Base-by-base conservation (phyloP, 2,113 vertebrate species). In the human (Homo sapiens) region DNA sequence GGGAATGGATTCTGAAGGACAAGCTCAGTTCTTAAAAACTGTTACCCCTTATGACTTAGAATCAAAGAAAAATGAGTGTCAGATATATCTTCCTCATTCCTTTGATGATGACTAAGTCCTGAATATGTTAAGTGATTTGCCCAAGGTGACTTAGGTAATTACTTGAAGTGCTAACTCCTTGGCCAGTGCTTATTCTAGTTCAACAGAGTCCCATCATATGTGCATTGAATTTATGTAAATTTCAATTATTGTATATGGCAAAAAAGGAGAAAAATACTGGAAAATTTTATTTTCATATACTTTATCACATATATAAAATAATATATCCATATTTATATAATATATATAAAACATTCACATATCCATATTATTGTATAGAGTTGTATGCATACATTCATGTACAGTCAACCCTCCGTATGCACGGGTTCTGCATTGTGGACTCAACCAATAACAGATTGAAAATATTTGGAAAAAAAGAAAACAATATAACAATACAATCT, bases 61-160 rank as follows among this genome's bases (percentile, higher is more conserved):
- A 27, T 79, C 20, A 88, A 89, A 89, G 48, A 93, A 93, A 92
- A 96, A 57, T 82, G 25, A 93, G 45, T 93, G 18, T 88, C 95
- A 93, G 55, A 55, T 94, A 64, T 52, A 45, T 73, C 30, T 45
- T 92, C 13, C 48, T 97, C 43, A 68, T 89, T 93, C 87, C 8
- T 11, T 72, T 84, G 43, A 83, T 79, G 20, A 84, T 30, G 55
- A 72, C 25, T 73, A 76, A 66, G 73, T 55, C 87, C n/a, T 4
- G 4, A 84, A 40, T 76, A 83, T 43, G 45, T 90, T 10, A 86
- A 76, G 17, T 43, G 50, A 73, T 78, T 94, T 90, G 38, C 38
- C 48, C 38, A 76, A 76, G 11, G 30, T 55, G 85, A 92, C 52
- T 59, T 27, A 93, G 48, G 84, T 70, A 80, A 55, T 11, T 75